Evolutionary conservation across 2,113 vertebrate genomes (phyloP), one percentile per base, ranked within the genome.

Genomic region (Pionites leucogaster): DNA sequence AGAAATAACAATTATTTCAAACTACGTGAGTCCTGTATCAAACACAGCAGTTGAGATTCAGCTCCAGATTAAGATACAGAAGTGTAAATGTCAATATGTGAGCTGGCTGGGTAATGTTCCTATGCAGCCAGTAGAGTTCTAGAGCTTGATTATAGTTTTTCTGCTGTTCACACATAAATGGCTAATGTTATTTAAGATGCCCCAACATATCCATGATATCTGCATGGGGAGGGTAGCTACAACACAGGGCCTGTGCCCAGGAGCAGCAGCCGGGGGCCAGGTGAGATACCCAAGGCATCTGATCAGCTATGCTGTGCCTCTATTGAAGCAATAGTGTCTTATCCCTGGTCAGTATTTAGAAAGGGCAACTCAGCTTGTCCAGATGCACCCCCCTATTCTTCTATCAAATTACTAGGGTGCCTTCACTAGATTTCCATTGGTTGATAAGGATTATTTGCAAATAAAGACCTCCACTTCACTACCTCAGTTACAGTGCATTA

Each of bases 361-460:
- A 81, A 59, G 28, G 29, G 37, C 31, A 77, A 6, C 23, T 67
- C 68, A 80, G 6, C 23, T 86, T 67, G 28, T 63, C 68, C 64
- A 80, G 63, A 88, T 4, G 24, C n/a, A 60, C 1, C 17, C 16
- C 17, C 10, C 9, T 33, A 3, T 13, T 60, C 52, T 72, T 57
- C 41, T 59, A 67, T 63, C 53, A 70, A 23, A 88, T 67, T 59
- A 55, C 62, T 37, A 14, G 57, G 41, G 20, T 64, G 57, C 42
- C 35, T 55, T 68, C 79, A 47, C 44, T 49, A 28, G n/a, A 77
- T 77, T 82, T 92, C 47, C 79, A 74, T 39, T n/a, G 33, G 35
- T 72, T 77, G 86, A 41, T 67, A 76, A 75, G 52, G 80, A 78
- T 59, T 63, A 60, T 71, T 90, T 82, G 88, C 82, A 92, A 81